Base-by-base conservation (phyloP, 2,888 invertebrate species). In the Caenorhabditis uteleia region DNA sequence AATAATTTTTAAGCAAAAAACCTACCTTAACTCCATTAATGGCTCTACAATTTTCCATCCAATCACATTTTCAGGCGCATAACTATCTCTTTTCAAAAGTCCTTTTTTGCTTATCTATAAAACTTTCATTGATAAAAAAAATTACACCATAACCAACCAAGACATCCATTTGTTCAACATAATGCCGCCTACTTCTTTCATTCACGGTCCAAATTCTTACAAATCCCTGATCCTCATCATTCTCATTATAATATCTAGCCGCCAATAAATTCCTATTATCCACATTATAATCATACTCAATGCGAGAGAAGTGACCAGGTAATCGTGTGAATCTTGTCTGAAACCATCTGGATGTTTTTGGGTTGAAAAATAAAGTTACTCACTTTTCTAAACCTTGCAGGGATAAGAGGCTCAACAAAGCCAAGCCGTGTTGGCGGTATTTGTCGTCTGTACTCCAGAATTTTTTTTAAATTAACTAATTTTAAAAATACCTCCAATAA, bases 191-290 rank as follows among this genome's bases (percentile, higher is more conserved):
- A 20, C 66, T 56, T 46, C 70, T 48, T 29, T 71, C 71, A 45
- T 57, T 60, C 2, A 68, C 66, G 5, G 60, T 61, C 72, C 72
- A 69, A 3, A 72, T 39, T 42, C 51, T 47, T n/a, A 61, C 29
- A 34, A 29, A 8, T 12, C 50, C 26, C 18, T 21, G 43, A 27
- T 42, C 44, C 4, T 14, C 51, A 3, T 33, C 43, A 39, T 16
- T 18, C n/a, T n/a, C n/a, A n/a, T 53, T 45, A 4, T 40, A 54
- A 29, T 25, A 46, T 36, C 49, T 56, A 12, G 56, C 46, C 7
- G 57, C 59, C 7, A 73, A 51, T 10, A 70, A 42, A 48, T 70
- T 70, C 14, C 70, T 33, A 43, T 64, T 56, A n/a, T 47, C 44
- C 4, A 71, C 14, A 14, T 49, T 42, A 18, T 26, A 50, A 18